phyloP scores from a whole-genome alignment of 23 tunicate genomes.

The Halocynthia roretzi region DNA sequence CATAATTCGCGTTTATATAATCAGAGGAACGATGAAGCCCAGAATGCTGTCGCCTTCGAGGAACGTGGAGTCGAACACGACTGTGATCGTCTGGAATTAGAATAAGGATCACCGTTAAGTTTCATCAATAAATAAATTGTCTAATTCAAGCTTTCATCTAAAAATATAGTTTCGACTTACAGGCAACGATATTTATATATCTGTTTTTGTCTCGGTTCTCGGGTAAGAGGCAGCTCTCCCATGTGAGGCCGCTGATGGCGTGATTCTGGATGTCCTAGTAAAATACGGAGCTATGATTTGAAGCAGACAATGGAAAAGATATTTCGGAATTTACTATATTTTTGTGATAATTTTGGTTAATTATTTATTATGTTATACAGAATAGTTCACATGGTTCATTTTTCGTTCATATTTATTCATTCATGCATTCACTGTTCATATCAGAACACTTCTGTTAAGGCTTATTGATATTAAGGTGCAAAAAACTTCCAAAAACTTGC shows the following conservation, averaged over 20 bases:
- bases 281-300: neutral
- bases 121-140: slow-evolving; percentile 3
- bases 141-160: neutral
- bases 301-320: no score
- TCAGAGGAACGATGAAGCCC: slow-evolving; percentile 23
- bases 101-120: no score
- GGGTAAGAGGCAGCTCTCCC: slow-evolving; percentile 29
- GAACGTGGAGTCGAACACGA: slow-evolving; percentile 27
- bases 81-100: slow-evolving; percentile 51
- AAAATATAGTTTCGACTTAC: slow-evolving; percentile 17
- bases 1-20: slow-evolving; percentile 76
- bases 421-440: no score
- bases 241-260: slow-evolving; percentile 4
- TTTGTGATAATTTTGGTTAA: no score
- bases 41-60: slow-evolving; percentile 13
- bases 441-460: no score
- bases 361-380: no score
- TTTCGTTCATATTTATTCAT: no score
- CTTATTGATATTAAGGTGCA: no score
- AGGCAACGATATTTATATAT: slow-evolving; percentile 75
- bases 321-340: no score
- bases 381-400: no score
- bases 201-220: slow-evolving; percentile 65
- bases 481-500: neutral
- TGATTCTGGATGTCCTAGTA: slow-evolving; percentile 52